Evolutionary conservation across 92 coral and sea anemone species (phyloP).

Genomic region (Palythoa caribaeorum): DNA sequence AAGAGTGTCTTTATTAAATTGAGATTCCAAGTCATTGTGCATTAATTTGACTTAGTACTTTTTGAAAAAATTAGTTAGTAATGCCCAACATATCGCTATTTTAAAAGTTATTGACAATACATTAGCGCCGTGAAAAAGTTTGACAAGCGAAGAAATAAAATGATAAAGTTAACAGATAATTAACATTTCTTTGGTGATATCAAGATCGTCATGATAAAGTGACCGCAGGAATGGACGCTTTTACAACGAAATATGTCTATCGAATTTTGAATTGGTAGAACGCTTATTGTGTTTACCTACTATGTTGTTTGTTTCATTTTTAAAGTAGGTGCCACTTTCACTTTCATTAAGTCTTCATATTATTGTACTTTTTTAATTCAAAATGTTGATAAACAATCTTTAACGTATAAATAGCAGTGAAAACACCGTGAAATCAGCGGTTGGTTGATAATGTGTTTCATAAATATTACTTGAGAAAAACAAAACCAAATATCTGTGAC

Average conservation of each 20-base stretch:
- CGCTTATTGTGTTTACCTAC: neutral
- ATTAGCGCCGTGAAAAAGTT: slow-evolving; percentile 5
- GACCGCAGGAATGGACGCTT: neutral
- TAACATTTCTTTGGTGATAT: slow-evolving; percentile 20
- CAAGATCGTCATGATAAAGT: neutral
- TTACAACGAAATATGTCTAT: neutral
- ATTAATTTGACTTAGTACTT: slow-evolving; percentile 13
- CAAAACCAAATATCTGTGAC: neutral
- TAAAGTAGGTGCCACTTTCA: neutral
- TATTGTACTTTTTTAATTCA: slow-evolving; percentile 13
- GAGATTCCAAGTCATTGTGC: neutral
- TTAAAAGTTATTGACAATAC: slow-evolving; percentile 15
- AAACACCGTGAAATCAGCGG: neutral
- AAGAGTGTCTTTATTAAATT: neutral
- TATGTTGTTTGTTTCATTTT: neutral
- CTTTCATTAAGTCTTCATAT: slow-evolving; percentile 13
- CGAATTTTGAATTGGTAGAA: slow-evolving; percentile 6
- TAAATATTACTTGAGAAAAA: neutral
- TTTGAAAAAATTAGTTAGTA: neutral
- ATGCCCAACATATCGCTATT: neutral
- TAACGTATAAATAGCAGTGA: neutral
- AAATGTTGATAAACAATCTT: slow-evolving; percentile 20
- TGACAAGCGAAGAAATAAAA: neutral
- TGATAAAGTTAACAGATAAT: slow-evolving; percentile 29
- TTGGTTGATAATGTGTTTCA: neutral